Conservation (phyloP, 1,140 invertebrate genomes). For the Chymomyza costata region DNA sequence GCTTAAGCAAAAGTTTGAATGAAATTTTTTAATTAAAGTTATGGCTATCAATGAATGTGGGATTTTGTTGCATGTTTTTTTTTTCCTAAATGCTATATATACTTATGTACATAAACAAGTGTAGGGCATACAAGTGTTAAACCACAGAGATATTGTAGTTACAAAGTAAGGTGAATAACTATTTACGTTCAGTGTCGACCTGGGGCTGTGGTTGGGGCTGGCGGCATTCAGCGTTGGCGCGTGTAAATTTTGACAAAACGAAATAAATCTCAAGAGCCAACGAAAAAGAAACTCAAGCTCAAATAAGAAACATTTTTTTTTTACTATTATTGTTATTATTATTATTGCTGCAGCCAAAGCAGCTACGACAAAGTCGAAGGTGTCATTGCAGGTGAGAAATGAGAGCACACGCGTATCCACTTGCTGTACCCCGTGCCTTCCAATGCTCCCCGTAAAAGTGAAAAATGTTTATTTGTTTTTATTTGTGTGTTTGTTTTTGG, state of each 20-base stretch:
- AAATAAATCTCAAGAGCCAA: constrained; percentile 52
- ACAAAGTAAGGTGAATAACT: too few relatives aligned
- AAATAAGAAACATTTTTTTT: constrained; percentile 23
- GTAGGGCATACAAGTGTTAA: too few relatives aligned
- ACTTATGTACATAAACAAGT: too few relatives aligned
- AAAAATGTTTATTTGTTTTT: constrained; percentile 27
- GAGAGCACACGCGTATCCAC: constrained; percentile 56
- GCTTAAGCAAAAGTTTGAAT: too few relatives aligned
- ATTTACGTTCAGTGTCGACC: too few relatives aligned
- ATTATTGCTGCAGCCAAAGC: constrained; percentile 1
- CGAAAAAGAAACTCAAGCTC: constrained; percentile 10
- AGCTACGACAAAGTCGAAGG: constrained; percentile 33
- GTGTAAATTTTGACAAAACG: constrained; percentile 43
- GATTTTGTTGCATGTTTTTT: too few relatives aligned
- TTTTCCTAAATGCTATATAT: too few relatives aligned
- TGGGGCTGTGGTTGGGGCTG: too few relatives aligned
- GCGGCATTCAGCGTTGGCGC: too few relatives aligned
- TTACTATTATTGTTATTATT: constrained; percentile 54
- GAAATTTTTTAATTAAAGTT: too few relatives aligned
- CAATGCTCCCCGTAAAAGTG: constrained; percentile 24
- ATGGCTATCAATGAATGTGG: too few relatives aligned
- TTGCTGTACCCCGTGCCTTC: constrained; percentile 5
- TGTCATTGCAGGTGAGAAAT: constrained; percentile 71
- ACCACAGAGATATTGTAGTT: too few relatives aligned
- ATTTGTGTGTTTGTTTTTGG: not conserved